Evolutionary conservation across 2,797 vertebrate genomes (phyloP), one percentile per base, ranked within the genome.

Genomic region (Saguinus oedipus): DNA sequence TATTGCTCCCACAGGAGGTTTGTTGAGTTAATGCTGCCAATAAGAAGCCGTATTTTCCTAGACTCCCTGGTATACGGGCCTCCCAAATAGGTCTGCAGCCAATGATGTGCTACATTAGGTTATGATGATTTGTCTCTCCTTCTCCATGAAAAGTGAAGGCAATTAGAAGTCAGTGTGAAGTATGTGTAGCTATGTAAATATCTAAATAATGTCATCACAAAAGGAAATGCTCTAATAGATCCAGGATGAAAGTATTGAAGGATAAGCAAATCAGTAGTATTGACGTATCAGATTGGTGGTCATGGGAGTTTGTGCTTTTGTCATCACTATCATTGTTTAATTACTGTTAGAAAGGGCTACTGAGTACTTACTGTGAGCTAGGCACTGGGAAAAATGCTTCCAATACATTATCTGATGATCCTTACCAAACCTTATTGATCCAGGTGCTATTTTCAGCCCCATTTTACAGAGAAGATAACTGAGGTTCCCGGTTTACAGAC

Each of bases 1-100:
- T 98, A 99, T 98, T 97, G 96, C 97, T 98, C 98, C 98, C 98
- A 97, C 97, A 98, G 97, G 98, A 98, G 79, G 97, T 88, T 98
- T 98, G 97, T 97, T 98, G 98, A 97, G 97, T 98, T 98, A 98
- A 97, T 97, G 96, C 97, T 98, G 98, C 97, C 97, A 97, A 96
- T 98, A 98, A 98, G 98, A 98, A 97, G 94, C 96, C 96, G 85
- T 97, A 95, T 98, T 98, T 98, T 98, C 96, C 97, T 95, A 97
- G 97, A 87, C 82, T 98, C 90, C 96, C 98, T 97, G 96, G 85
- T 97, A 96, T 48, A 1, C 72, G 85, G 94, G 97, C 97, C 96
- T 98, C 97, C 93, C 96, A 97, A 98, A 96, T 97, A 96, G 94
- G 94, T 95, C 96, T 98, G 94, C 91, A 94, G 97, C 96, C 96